phyloP scores from a whole-genome alignment of 2,113 vertebrate species.

The Percopsis transmontana region DNA sequence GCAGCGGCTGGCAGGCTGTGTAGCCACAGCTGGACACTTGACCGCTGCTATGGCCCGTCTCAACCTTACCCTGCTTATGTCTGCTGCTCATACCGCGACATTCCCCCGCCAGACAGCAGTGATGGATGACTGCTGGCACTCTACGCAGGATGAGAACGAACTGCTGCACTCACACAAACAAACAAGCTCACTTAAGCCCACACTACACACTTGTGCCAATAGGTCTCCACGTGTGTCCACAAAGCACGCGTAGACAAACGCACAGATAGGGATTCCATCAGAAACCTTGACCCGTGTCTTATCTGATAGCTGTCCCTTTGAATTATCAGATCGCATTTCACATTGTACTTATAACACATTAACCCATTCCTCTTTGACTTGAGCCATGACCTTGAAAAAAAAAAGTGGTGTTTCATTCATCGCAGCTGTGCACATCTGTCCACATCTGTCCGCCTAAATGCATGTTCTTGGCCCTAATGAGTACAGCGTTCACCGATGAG shows the following conservation, averaged over 20 bases:
- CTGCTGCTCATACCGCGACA: conserved; percentile 38
- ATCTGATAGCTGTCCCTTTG: conserved; percentile 39
- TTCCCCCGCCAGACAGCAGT: conserved; percentile 40
- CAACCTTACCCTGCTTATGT: conserved; percentile 5
- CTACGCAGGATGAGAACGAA: conserved; percentile 22
- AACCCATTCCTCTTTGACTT: not conserved
- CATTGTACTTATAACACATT: not conserved
- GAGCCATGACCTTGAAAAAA: no score
- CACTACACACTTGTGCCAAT: no score
- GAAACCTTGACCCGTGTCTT: conserved; percentile 18
- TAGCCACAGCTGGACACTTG: no score
- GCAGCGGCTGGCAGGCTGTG: no score
- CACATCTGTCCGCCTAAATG: no score
- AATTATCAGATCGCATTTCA: conserved; percentile 11
- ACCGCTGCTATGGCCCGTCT: not conserved
- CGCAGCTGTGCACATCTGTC: no score
- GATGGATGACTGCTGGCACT: conserved; percentile 49
- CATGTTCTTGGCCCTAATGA: not conserved
- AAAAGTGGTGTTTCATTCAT: no score
- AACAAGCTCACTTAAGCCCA: no score
- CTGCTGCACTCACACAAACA: conserved; percentile 20
- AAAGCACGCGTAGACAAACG: conserved; percentile 4
- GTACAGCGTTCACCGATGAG: not conserved
- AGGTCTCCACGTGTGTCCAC: not conserved
- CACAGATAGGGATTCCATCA: conserved; percentile 21